Evolutionary conservation across 2,888 invertebrate species (phyloP), one percentile per base, ranked within the genome.

Genomic region (Enoplolaimus lenunculus): DNA sequence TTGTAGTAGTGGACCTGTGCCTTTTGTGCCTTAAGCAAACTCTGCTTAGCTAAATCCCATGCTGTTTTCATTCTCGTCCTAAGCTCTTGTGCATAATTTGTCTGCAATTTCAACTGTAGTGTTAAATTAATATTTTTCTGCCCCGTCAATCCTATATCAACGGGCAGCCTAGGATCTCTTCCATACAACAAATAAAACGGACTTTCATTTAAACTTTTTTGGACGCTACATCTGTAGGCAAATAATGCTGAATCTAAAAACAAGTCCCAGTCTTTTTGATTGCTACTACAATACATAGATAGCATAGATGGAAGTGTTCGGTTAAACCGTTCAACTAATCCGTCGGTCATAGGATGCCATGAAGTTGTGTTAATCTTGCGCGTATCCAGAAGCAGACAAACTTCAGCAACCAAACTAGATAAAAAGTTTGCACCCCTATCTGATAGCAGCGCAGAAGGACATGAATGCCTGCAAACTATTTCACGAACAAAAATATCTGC

Each of bases 171-270:
- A 21, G 69, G 69, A n/a, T 68, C 64, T 28, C 69, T n/a, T 13
- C 62, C 69, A 68, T 7, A 68, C 7, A 65, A 68, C 16, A 67
- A 21, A 28, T 67, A 68, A 30, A 68, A 65, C 26, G 69, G 68
- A 13, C 28, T 28, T 26, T 68, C 45, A 13, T 28, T 26, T 26
- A 65, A 68, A 7, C 28, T 28, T 13, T 64, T 26, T 28, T 68
- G 62, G 26, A 26, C 64, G 13, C 26, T n/a, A 31, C 31, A 31
- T 7, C 30, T 59, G 69, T 68, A 68, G 7, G 69, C 69, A 68
- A 68, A 30, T 31, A 65, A 21, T 2, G 68, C 68, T 16, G 45
- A n/a, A 2, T 29, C 31, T 21, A 68, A 30, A 64, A 28, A 68
- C 3, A 65, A 13, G 21, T 69, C 28, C 69, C 69, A 68, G 29